Evolutionary conservation across 2,113 vertebrate species (phyloP), one percentile per base, ranked within the genome.

Genomic region (Channa maculata): DNA sequence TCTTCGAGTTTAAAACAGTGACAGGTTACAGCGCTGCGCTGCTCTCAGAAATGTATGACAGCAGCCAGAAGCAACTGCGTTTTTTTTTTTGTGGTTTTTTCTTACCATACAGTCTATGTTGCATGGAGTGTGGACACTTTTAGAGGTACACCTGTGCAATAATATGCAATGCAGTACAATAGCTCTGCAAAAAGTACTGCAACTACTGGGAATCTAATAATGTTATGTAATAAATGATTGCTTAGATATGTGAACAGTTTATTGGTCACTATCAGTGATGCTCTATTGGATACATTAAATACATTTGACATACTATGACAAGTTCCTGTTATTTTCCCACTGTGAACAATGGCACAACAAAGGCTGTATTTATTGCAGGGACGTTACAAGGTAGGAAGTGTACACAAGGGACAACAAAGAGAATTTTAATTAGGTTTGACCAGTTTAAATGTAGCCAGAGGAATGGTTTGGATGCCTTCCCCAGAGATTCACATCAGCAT

Each of bases 1-100:
- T 68, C 43, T 45, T 51, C 63, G n/a, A 3, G 45, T 77, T 50
- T 37, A 36, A 60, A 65, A 54, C 10, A 34, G 37, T 36, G 58
- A 79, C 54, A 66, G 45, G 41, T n/a, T 24, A 5, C 36, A 53
- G 33, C 73, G 46, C 61, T 24, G 68, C 73, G 46, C 61, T 24
- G 68, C 59, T 55, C 9, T 49, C 37, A 64, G 45, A 44, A 52
- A 46, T 15, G 66, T 36, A 33, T 15, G 73, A 48, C 52, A 77
- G 61, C 34, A 80, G 68, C 41, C 59, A 57, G 63, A 38, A 34
- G 64, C 41, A 59, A n/a, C 45, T 33, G 59, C 11, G n/a, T 54
- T 24, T 24, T 24, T 24, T 24, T 24, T 24, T 24, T 24, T 24
- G 24, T 24, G 1, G 24, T 24, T 24, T 24, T 24, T 24, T 24